Evolutionary conservation across 2,113 vertebrate genomes (phyloP), one percentile per base, ranked within the genome.

Genomic region (Haemorhous mexicanus): DNA sequence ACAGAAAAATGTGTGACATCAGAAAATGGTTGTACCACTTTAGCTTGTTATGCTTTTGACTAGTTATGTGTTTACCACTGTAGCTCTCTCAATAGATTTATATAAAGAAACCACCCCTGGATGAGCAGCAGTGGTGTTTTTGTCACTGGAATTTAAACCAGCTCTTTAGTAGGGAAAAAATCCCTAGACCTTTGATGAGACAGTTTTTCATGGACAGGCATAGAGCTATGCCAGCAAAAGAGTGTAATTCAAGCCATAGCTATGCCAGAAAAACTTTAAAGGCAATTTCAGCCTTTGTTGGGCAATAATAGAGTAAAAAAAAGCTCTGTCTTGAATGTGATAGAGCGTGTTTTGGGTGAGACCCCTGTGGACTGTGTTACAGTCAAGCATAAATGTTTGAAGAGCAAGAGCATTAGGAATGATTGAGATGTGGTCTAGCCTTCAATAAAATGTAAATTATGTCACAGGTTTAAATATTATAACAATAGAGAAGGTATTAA

Each of bases 1-100:
- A 32, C 15, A 1, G 1, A 50, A 63, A 69, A 62, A 61, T 39
- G 11, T 2, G 6, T 3, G 9, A 4, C 4, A 0, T 59, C 41
- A 44, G 28, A 22, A 90, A 74, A 67, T 1, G 3, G 4, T n/a
- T 43, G 18, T 20, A 11, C 23, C 0, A 0, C 56, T 83, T 69
- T 4, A 52, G 55, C 23, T 66, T 80, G 35, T 20, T 79, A 10
- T 2, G 20, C 10, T 76, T 66, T 69, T 63, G 72, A n/a, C 46
- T 88, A 37, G 50, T 22, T 37, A 24, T 6, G 22, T 46, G 30
- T 50, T 82, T 75, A 56, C 39, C 0, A 2, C 17, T n/a, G 44
- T 44, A 44, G 32, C 21, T 92, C 37, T 92, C 35, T 46, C 3
- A 16, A 43, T 2, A 22, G 70, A 66, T 53, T 27, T 43, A 8